Evolutionary conservation across 2,888 invertebrate genomes (phyloP).

Genomic region (Taenaris catops): DNA sequence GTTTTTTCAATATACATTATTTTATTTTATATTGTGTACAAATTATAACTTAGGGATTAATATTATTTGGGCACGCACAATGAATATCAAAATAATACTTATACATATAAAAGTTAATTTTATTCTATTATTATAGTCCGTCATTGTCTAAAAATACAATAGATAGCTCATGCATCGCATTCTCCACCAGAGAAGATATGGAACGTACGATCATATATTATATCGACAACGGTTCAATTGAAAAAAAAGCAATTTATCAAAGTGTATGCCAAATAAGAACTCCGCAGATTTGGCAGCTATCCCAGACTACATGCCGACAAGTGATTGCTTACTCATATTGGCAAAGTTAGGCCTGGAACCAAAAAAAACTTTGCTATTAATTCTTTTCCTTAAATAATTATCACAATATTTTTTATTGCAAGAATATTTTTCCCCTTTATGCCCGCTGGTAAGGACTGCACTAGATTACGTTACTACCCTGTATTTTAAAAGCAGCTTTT

Average conservation of each 20-base stretch:
- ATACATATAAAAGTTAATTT: too few species aligned
- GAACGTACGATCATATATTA: background rate
- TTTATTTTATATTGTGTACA: too few species aligned
- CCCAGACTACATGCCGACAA: constrained; percentile 39
- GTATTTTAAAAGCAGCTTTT: too few species aligned
- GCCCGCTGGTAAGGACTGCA: too few species aligned
- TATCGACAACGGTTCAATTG: constrained; percentile 6
- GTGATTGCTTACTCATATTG: constrained; percentile 34
- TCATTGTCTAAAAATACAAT: constrained; percentile 7
- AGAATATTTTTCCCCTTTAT: too few species aligned
- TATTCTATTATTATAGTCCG: background rate
- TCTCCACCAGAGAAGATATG: background rate
- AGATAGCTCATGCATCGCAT: background rate
- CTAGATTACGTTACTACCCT: too few species aligned
- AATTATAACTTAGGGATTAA: too few species aligned
- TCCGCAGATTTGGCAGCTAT: constrained; percentile 36
- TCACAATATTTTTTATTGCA: too few species aligned
- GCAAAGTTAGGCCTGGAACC: constrained; percentile 20
- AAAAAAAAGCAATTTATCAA: constrained; percentile 26
- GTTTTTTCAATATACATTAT: too few species aligned
- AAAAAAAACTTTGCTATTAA: background rate
- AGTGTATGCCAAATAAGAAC: constrained; percentile 24
- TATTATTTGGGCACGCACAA: too few species aligned
- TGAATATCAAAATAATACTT: too few species aligned
- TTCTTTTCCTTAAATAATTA: too few species aligned